Conservation (phyloP, 2,797 vertebrate species). For the Catostomus latipinnis region DNA sequence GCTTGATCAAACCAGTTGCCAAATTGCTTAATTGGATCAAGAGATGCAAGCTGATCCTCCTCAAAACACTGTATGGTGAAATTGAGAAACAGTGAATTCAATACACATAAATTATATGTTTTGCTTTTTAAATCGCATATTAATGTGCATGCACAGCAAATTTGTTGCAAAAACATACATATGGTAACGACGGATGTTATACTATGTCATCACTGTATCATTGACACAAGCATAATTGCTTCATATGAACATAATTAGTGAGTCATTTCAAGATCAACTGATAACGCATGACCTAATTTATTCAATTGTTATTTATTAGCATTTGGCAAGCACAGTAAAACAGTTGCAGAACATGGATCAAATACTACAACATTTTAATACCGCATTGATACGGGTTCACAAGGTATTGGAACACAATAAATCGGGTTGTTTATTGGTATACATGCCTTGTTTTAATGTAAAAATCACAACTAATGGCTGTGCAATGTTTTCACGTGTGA, state of each 20-base stretch:
- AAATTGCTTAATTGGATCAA: constrained; percentile 90
- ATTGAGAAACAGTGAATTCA: background rate
- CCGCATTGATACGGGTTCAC: too few relatives aligned
- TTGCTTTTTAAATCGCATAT: background rate
- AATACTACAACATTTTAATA: background rate
- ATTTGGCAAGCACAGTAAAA: too few relatives aligned
- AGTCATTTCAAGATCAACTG: background rate
- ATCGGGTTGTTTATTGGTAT: too few relatives aligned
- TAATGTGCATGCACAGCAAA: background rate
- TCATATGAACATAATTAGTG: background rate
- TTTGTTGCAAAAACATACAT: background rate
- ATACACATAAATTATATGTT: too few relatives aligned
- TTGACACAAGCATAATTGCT: background rate
- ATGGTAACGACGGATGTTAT: background rate
- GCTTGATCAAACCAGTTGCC: constrained; percentile 88
- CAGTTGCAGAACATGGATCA: background rate
- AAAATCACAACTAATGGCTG: background rate
- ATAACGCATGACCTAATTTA: background rate
- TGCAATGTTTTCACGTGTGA: background rate
- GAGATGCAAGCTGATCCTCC: constrained; percentile 85
- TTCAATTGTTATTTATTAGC: too few relatives aligned
- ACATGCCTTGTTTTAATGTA: background rate
- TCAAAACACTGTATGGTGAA: constrained; percentile 84
- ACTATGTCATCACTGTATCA: background rate
- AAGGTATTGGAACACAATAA: too few relatives aligned